Percentiles rank a stretch among this genome's conserved stretches.
Conservation (phyloP, 53 echinoderm and acorn worm genomes). For the Stichopus horrens region DNA sequence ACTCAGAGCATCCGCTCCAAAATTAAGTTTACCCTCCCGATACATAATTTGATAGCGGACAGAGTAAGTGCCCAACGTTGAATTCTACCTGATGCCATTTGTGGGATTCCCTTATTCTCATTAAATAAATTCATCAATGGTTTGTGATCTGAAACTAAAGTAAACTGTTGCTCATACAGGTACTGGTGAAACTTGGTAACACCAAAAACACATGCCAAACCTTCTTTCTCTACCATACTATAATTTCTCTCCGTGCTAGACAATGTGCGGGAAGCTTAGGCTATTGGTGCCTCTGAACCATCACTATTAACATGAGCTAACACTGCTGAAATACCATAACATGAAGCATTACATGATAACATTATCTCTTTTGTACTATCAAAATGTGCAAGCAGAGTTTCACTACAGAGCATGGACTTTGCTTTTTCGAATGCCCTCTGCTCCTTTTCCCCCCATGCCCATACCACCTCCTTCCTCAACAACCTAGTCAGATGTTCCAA, state of each 20-base stretch:
- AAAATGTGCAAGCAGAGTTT: slow-evolving; percentile 48
- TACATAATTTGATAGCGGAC: slow-evolving; percentile 43
- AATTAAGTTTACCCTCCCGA: slow-evolving; percentile 29
- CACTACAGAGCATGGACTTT: slow-evolving; percentile 24
- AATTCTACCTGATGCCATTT: slow-evolving; percentile 52
- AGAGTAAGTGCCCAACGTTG: slow-evolving; percentile 67
- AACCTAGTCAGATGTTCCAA: slow-evolving; percentile 38
- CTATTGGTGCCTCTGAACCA: slow-evolving; percentile 13
- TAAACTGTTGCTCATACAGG: slow-evolving; percentile 50
- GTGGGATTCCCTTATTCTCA: slow-evolving; percentile 30
- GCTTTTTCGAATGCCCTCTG: slow-evolving; percentile 43
- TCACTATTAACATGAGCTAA: slow-evolving; percentile 45
- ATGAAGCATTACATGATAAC: slow-evolving; percentile 60
- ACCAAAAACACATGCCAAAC: slow-evolving; percentile 54
- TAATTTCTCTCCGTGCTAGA: slow-evolving; percentile 49
- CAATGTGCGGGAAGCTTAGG: slow-evolving; percentile 21
- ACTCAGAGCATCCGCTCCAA: slow-evolving; percentile 56
- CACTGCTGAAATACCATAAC: slow-evolving; percentile 55
- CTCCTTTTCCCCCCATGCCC: slow-evolving; percentile 26
- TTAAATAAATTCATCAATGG: slow-evolving; percentile 54
- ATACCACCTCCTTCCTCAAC: slow-evolving; percentile 26
- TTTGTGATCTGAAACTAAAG: slow-evolving; percentile 57
- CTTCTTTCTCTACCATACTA: slow-evolving; percentile 50
- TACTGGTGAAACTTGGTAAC: slow-evolving; percentile 49
- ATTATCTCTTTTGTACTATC: slow-evolving; percentile 47